These are phyloP conservation scores for Drosophila triauraria DNA, from an alignment of 1,140 invertebrate species.

Conservation along the genomic window DNA sequence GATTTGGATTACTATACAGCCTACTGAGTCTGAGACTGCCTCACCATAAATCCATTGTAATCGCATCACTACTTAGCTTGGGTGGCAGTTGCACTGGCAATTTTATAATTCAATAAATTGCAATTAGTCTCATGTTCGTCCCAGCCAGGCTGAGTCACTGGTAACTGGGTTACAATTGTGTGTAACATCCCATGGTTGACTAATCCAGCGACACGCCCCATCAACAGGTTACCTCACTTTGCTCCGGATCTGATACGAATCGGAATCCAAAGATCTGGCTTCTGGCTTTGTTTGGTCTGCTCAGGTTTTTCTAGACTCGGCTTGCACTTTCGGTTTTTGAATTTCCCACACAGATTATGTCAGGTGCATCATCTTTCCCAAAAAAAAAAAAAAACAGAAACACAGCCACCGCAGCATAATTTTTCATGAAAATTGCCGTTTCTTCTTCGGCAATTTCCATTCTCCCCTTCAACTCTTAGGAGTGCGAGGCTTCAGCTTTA, in stretches of 20 bases:
- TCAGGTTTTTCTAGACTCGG: constrained; percentile 16
- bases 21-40: constrained; percentile 59
- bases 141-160: constrained; percentile 39
- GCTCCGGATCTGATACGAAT: constrained; percentile 20
- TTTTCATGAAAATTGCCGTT: constrained; percentile 45
- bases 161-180: constrained; percentile 36
- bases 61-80: constrained; percentile 42
- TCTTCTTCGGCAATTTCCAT: constrained; percentile 42
- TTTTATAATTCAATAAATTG: constrained; percentile 44
- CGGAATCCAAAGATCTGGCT: constrained; percentile 30
- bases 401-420: constrained; percentile 39
- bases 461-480: constrained; percentile 35
- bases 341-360: constrained; percentile 54
- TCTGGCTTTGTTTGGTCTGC: constrained; percentile 40
- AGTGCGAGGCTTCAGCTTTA: constrained; percentile 32
- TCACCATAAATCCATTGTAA: constrained; percentile 72
- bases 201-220: constrained; percentile 46
- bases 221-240: constrained; percentile 36
- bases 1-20: constrained; percentile 47
- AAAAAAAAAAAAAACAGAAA: constrained; percentile 7
- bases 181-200: constrained; percentile 62
- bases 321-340: constrained; percentile 24
- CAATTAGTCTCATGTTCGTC: constrained; percentile 40
- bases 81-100: constrained; percentile 43
- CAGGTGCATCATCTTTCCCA: constrained; percentile 48